Evolutionary conservation across 2,888 invertebrate species (phyloP).

Genomic region (Lamproptera curius): DNA sequence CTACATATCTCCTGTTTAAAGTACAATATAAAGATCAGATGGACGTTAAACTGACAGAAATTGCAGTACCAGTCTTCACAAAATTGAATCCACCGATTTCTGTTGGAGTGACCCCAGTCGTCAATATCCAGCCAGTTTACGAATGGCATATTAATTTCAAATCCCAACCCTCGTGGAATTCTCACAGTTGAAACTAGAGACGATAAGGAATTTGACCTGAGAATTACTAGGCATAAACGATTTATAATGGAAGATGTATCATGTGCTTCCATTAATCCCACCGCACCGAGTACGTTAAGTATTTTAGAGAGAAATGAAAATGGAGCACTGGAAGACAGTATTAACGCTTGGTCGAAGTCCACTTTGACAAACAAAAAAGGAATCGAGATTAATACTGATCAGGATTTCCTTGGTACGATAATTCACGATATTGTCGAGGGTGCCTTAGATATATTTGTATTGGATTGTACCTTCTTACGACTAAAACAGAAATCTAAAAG

Average conservation of each 20-base stretch:
- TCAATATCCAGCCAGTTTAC: conserved; percentile 48
- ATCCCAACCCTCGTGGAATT: conserved; percentile 36
- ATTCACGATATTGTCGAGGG: conserved; percentile 39
- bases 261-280: conserved; percentile 33
- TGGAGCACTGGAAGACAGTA: conserved; percentile 25
- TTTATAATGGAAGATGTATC: conserved; percentile 32
- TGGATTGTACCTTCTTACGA: conserved; percentile 43
- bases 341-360: conserved; percentile 2
- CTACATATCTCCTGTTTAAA: conserved; percentile 33
- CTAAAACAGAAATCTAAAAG: conserved; percentile 37
- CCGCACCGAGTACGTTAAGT: conserved; percentile 37
- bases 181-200: conserved; percentile 39
- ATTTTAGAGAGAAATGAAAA: conserved; percentile 33
- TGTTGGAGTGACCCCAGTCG: conserved; percentile 39
- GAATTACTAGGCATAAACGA: conserved; percentile 40
- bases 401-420: conserved; percentile 34
- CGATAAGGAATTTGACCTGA: conserved; percentile 40
- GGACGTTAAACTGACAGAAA: conserved; percentile 9
- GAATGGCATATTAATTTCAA: conserved; percentile 49
- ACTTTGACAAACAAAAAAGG: not conserved
- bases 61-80: conserved; percentile 45
- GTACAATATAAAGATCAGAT: conserved; percentile 10
- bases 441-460: conserved; percentile 49
- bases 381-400: not conserved
- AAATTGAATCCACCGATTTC: conserved; percentile 30